Base-by-base conservation (phyloP, 2,797 vertebrate genomes). In the Leontocebus nigricollis region DNA sequence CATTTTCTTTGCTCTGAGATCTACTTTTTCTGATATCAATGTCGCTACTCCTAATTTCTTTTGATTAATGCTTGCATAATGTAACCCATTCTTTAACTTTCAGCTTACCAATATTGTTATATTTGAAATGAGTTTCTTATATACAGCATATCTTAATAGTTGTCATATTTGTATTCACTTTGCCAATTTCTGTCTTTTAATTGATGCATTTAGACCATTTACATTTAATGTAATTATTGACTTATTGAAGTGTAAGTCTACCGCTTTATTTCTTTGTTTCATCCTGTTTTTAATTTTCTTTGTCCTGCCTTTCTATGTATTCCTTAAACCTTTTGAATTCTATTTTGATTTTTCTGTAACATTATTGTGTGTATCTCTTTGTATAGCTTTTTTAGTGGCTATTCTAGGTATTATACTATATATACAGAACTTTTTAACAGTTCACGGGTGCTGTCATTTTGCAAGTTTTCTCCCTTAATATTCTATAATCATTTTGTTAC, bases 61-160 rank as follows among this genome's bases (percentile, higher is more conserved):
- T 59, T 77, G 81, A 75, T 52, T 50, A 57, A 44, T 67, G 46
- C 55, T 93, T 95, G 15, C 5, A 36, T 72, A 83, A 36, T 76
- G 6, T 59, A 81, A 70, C 55, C 36, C 81, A 52, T 81, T 96
- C 39, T 88, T 91, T 91, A 67, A 76, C 27, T 88, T 93, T 91
- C 22, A 33, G 4, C 33, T 44, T 26, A 72, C 93, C 67, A 70
- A 33, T 88, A 17, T 67, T 48, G 6, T 94, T 80, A 80, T 83
- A 64, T 55, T 95, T 91, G 72, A 91, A 96, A 52, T 90, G 27
- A 79, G 26, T 93, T 81, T 96, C n/a, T 80, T 79, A 76, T 5
- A 61, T 14, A 39, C 30, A 48, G 5, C 33, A 33, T 77, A 33
- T 44, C 11, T 83, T 91, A 70, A 55, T 67, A 67, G 33, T n/a